Evolutionary conservation across 2,888 invertebrate genomes (phyloP), one percentile per base, ranked within the genome.

Genomic region (Lymantria monacha): DNA sequence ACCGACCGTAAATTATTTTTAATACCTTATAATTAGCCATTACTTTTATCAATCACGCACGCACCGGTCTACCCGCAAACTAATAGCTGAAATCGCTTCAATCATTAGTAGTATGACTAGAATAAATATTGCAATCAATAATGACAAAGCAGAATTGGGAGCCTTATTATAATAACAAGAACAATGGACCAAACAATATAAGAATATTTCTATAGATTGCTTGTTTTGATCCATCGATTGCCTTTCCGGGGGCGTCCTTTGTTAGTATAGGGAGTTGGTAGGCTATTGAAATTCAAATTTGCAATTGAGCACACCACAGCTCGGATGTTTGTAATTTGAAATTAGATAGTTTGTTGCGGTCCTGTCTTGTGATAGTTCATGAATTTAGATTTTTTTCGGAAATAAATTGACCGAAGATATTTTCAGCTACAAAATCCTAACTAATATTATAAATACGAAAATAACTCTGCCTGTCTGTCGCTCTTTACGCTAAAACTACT

Each of bases 171-270:
- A 55, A 55, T 14, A 42, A 31, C 45, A 58, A 50, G 61, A 66
- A 66, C 66, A 66, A 66, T 55, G 50, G 60, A 33, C 33, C 30
- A 7, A 9, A 13, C 49, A 46, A 51, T 57, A 47, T 57, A 63
- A 59, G 62, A 70, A 66, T 55, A 57, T n/a, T n/a, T 53, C 43
- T 59, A 59, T 63, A 68, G 57, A 67, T 61, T 42, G 46, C 36
- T 43, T 71, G 66, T 71, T 71, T 62, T 64, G 62, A 63, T 60
- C 47, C 64, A 72, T 69, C 67, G 72, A 70, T 68, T 68, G 69
- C 57, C 59, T 55, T 59, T 22, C 51, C 46, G 44, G 51, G 50
- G 47, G 1, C 40, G 44, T 51, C 61, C 61, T 67, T 62, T 64
- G 66, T 66, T 54, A 37, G 43, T 49, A 31, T 46, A 51, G 53